These are phyloP conservation scores for Nannobrachium achirus DNA, from an alignment of 2,113 vertebrate species.

Conservation along the genomic window DNA sequence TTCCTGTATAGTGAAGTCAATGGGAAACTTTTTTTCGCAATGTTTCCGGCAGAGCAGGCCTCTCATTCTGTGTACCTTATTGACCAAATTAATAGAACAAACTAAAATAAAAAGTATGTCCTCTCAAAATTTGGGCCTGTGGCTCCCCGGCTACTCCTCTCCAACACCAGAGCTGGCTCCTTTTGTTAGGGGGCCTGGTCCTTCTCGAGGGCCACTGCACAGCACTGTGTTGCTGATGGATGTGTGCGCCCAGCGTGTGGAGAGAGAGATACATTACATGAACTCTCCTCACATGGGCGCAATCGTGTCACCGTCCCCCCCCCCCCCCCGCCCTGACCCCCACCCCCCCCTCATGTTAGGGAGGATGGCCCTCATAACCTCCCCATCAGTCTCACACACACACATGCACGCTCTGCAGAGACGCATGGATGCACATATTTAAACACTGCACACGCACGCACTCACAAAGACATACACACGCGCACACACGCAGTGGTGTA, in stretches of 20 bases:
- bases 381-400: slow-evolving; percentile 16
- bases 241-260: slow-evolving; percentile 40
- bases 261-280: slow-evolving; percentile 44
- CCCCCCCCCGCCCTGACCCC: no score
- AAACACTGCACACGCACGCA: no score
- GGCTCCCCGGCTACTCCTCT: neutral
- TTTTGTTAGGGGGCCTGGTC: slow-evolving; percentile 32
- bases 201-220: slow-evolving; percentile 17
- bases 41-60: no score
- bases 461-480: no score
- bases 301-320: slow-evolving; percentile 39
- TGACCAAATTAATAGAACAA: no score
- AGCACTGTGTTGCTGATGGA: slow-evolving; percentile 34
- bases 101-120: no score
- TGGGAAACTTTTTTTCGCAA: no score
- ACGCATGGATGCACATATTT: neutral
- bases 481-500: no score
- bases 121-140: no score
- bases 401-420: slow-evolving; percentile 12
- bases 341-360: slow-evolving; percentile 14
- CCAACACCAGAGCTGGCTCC: slow-evolving; percentile 25
- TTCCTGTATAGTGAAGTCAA: no score
- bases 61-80: no score
- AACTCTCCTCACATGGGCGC: slow-evolving; percentile 41
- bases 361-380: slow-evolving; percentile 25